These are phyloP conservation scores for Microctenopoma lineatum DNA, from an alignment of 2,797 vertebrate genomes.

Conservation along the genomic window DNA sequence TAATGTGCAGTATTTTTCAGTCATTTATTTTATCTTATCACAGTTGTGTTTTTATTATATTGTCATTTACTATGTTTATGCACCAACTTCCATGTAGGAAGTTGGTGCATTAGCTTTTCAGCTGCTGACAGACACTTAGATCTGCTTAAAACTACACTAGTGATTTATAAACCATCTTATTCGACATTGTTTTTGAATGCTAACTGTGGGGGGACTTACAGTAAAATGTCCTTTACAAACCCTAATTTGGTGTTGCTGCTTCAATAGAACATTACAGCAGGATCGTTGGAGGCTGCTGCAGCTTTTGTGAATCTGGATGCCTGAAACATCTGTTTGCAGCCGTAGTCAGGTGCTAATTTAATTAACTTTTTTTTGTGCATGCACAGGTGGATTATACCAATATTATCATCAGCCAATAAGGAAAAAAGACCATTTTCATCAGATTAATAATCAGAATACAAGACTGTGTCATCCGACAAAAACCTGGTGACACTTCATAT, in stretches of 20 bases:
- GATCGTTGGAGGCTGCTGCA: constrained; percentile 1
- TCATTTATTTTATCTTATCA: neutral
- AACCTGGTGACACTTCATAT: neutral
- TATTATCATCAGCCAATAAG: neutral
- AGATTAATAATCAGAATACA: neutral
- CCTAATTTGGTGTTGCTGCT: too few species aligned
- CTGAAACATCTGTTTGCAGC: constrained; percentile 37
- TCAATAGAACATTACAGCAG: too few species aligned
- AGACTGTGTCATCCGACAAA: neutral
- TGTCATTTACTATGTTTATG: neutral
- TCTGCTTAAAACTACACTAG: constrained; percentile 33
- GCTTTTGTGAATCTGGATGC: constrained; percentile 31
- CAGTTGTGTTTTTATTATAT: neutral
- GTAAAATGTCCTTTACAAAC: neutral
- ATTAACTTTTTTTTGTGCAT: neutral
- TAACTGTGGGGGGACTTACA: neutral
- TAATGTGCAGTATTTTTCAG: constrained; percentile 16
- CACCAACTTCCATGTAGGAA: neutral
- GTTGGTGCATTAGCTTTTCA: neutral
- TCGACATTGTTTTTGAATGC: constrained; percentile 9
- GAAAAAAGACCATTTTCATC: neutral
- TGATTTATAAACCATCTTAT: neutral
- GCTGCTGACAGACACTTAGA: neutral
- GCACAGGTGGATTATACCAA: neutral
- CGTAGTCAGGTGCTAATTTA: neutral